Conservation (phyloP, 2,888 invertebrate genomes). For the Gymnosoma rotundatum region DNA sequence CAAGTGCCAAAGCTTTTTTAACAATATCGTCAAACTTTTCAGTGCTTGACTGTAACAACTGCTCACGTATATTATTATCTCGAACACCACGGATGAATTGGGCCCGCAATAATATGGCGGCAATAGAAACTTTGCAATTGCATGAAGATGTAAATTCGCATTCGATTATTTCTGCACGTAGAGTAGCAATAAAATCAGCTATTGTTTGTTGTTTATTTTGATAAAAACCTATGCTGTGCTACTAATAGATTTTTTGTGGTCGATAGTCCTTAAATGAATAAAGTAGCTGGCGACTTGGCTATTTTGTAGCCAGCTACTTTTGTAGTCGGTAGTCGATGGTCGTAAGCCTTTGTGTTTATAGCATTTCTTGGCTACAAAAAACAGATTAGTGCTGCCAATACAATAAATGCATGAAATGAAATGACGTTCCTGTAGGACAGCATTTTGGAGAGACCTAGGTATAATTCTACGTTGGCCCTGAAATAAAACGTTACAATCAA, state of each 20-base stretch:
- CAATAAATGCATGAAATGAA: too few species aligned
- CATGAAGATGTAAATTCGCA: constrained; percentile 11
- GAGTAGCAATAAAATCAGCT: too few species aligned
- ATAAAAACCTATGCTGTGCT: too few species aligned
- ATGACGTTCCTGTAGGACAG: constrained; percentile 37
- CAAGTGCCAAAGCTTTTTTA: constrained; percentile 13
- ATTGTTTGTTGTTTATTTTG: too few species aligned
- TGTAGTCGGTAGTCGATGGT: too few species aligned
- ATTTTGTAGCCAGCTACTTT: too few species aligned
- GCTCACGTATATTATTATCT: constrained; percentile 16
- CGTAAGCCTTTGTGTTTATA: too few species aligned
- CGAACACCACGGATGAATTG: constrained; percentile 22
- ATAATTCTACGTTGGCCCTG: background rate
- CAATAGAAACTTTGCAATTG: constrained; percentile 18
- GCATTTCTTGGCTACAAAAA: too few species aligned
- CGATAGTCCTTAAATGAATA: too few species aligned
- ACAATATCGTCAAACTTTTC: constrained; percentile 16
- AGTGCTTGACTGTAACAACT: constrained; percentile 4
- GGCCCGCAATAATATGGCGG: constrained; percentile 29
- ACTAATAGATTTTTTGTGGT: too few species aligned
- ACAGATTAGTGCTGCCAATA: too few species aligned
- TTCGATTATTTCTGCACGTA: background rate
- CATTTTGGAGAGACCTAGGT: background rate
- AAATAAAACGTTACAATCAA: background rate
- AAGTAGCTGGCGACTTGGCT: too few species aligned